Base-by-base conservation (phyloP, 2,797 vertebrate genomes). In the Sorex maritimensis region DNA sequence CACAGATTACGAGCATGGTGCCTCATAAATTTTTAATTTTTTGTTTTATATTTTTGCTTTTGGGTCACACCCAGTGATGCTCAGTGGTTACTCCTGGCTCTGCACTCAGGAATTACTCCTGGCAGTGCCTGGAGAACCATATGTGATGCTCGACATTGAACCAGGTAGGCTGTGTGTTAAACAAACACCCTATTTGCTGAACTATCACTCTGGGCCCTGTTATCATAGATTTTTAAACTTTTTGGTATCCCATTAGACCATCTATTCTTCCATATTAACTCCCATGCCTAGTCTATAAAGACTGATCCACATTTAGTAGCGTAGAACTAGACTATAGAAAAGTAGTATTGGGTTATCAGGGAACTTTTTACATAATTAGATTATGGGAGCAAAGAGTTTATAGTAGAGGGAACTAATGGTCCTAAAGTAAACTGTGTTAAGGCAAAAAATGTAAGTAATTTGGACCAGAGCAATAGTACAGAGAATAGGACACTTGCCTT, bases 321-420 rank as follows among this genome's bases (percentile, higher is more conserved):
- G 46, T 58, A 87, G 81, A 91, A 52, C 21, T 79, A 6, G 84
- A 71, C 55, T 80, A 75, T 79, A 6, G 84, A 71, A 91, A 77
- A 85, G 49, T 10, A 86, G 58, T 80, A 0, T 23, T 88, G 6
- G 5, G 5, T 67, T 41, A 6, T 79, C 19, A 65, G 82, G 34
- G 58, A 67, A 3, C 34, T 86, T 74, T 94, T 81, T 13, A 83
- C 90, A 46, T 38, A 49, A 44, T 24, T 93, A 55, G 9, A 34
- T 61, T 82, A 17, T 68, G 11, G 34, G 26, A 9, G 13, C 13
- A 91, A 58, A 0, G 8, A 52, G 88, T 74, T 82, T 68, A 65
- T 4, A 87, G 28, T 5, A 78, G 19, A 34, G 26, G 68, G 26
- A 86, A 82, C 13, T 28, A 1, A 63, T 79, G 21, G 38, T 61